Evolutionary conservation across 2,113 vertebrate genomes (phyloP), one percentile per base, ranked within the genome.

Genomic region (Tetrao urogallus): DNA sequence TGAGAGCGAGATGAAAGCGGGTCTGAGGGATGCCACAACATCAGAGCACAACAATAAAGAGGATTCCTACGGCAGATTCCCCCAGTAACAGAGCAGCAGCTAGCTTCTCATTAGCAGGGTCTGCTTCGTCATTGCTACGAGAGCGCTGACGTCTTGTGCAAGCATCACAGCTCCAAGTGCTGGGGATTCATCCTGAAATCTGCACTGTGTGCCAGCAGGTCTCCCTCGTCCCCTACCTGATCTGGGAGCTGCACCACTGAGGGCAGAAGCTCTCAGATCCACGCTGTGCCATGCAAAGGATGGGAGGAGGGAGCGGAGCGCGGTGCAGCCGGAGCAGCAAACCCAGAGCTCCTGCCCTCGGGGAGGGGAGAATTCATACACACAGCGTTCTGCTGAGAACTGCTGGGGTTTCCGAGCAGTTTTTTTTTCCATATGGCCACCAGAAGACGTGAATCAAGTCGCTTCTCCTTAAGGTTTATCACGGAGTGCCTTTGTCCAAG

Each of bases 101-200:
- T 28, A 11, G 36, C 3, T 50, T 50, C 88, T 90, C 81, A 30
- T 72, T 77, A 93, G 81, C 1, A 7, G n/a, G 60, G 88, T 77
- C 9, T 48, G 9, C 76, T 48, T 75, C 1, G 1, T 83, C 32
- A 67, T 30, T 0, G 6, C 72, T 34, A 0, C 0, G 1, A 57
- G 77, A 40, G 79, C 15, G 61, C 76, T 14, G 8, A 4, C 47
- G 25, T 5, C 66, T 30, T 22, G 52, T 54, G 52, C 34, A 8
- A 71, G 50, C 42, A 71, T 4, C 65, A 14, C 19, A 40, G 13
- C 50, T 6, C 10, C 70, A 60, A 81, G 64, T 71, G 6, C 50
- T 34, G 63, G 87, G 66, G 60, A 75, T 24, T 45, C 30, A 79
- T 0, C 11, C 36, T 36, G 10, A 75, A 61, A 61, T 3, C 57